Evolutionary conservation across 2,113 vertebrate genomes (phyloP).

Genomic region (Panurus biarmicus): DNA sequence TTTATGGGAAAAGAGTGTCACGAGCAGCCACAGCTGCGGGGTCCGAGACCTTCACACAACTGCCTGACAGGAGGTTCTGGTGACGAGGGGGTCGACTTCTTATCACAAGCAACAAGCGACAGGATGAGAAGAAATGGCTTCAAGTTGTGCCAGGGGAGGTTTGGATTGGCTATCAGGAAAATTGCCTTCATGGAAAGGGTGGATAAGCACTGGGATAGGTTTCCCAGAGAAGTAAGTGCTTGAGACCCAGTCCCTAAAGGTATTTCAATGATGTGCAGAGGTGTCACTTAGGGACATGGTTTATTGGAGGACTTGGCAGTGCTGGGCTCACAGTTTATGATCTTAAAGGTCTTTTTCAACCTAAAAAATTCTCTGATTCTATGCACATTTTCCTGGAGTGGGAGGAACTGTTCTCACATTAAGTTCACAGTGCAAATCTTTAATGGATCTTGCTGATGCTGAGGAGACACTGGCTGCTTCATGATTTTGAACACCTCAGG

Average conservation of each 20-base stretch:
- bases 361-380: not conserved
- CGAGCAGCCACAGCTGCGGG: accelerated
- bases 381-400: not conserved
- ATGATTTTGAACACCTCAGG: not conserved
- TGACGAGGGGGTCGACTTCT: accelerated
- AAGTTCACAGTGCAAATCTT: not conserved
- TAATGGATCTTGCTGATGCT: not conserved
- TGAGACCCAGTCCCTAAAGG: not conserved
- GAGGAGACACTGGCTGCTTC: not conserved
- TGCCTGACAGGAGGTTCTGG: not conserved
- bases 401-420: not conserved
- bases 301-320: not conserved
- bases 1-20: not conserved
- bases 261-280: not conserved
- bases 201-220: not conserved
- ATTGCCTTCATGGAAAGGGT: not conserved
- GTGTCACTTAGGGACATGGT: not conserved
- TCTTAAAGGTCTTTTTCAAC: not conserved
- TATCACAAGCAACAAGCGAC: not conserved
- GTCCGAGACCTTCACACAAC: too few species aligned
- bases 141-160: not conserved
- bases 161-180: not conserved
- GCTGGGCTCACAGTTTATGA: not conserved
- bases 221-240: not conserved
- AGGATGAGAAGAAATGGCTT: not conserved